Base-by-base conservation (phyloP, 2,113 vertebrate genomes). In the Cyanoramphus novaezelandiae region DNA sequence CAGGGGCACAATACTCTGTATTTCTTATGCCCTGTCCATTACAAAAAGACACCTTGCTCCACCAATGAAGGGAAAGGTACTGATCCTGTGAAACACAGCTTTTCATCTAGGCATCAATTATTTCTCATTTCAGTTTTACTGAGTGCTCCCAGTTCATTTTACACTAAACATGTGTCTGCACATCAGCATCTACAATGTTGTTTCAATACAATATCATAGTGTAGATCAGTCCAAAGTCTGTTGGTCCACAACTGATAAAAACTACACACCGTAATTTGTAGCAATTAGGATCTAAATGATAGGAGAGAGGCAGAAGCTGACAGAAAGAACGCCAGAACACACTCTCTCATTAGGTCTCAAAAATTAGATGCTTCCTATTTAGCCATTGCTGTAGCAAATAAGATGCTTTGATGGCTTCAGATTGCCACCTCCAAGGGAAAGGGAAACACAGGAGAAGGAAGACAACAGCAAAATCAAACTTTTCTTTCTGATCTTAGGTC, bases 191-290 rank as follows among this genome's bases (percentile, higher is more conserved):
- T 80, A 39, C 37, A 46, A 63, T 50, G 31, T 44, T 7, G 9
- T 90, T 95, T 50, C 93, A 60, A 83, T 57, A 89, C 12, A 57
- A 2, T 47, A n/a, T 77, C n/a, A 77, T 11, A 67, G 46, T 77
- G 63, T 70, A 86, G 35, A 18, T 60, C 55, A 88, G 62, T 93
- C 60, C 88, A 86, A 93, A 86, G 90, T 94, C 90, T 86, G 23
- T 74, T 92, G 60, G 55, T 55, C 24, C 64, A 71, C 43, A 55
- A 74, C 27, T 50, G 68, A 92, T 90, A 90, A 93, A 88, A 92
- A 49, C 33, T 47, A 63, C 33, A 60, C 20, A 14, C 4, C 83
- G 24, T 47, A 63, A 91, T 82, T 76, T 43, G 53, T 41, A 75
- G 79, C 18, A 88, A 90, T 83, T 86, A 62, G 29, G 86, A 70